Conservation (phyloP, 1,140 invertebrate genomes). For the Hormaphis cornu region DNA sequence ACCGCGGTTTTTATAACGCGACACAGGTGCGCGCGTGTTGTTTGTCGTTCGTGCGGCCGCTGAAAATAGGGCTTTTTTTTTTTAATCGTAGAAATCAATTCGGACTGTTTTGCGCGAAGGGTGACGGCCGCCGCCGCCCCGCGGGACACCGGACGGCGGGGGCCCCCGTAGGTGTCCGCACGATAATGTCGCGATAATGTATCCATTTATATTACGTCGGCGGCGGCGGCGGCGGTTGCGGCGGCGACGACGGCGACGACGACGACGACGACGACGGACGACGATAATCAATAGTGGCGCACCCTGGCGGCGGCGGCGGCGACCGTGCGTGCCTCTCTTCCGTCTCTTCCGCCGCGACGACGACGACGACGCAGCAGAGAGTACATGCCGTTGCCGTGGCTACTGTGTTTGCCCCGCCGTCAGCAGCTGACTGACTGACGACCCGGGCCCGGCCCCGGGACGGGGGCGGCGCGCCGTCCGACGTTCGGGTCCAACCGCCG, state of each 20-base stretch:
- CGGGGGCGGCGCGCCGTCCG: constrained; percentile 5
- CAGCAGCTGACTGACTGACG: too few relatives aligned
- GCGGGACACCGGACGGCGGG: not conserved
- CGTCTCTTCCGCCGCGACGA: too few relatives aligned
- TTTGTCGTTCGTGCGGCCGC: too few relatives aligned
- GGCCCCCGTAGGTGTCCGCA: constrained; percentile 14
- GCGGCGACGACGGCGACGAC: not conserved
- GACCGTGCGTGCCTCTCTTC: too few relatives aligned
- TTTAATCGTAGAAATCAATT: constrained; percentile 28
- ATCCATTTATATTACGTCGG: constrained; percentile 37
- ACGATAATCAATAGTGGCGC: constrained; percentile 32
- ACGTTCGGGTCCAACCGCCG: not conserved
- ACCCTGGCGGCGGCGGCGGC: not conserved
- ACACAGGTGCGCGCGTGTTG: too few relatives aligned
- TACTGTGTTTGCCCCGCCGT: constrained; percentile 42
- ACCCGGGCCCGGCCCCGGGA: constrained; percentile 28
- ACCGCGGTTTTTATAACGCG: too few relatives aligned
- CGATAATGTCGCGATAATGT: constrained; percentile 39
- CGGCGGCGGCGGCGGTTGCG: constrained; percentile 7
- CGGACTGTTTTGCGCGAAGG: not conserved
- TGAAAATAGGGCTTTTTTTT: too few relatives aligned
- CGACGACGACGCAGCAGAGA: not conserved
- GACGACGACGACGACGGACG: constrained; percentile 6
- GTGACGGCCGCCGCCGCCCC: not conserved
- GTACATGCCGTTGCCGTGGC: constrained; percentile 40